phyloP scores from a whole-genome alignment of 1,140 invertebrate genomes.

The Neodiprion lecontei region DNA sequence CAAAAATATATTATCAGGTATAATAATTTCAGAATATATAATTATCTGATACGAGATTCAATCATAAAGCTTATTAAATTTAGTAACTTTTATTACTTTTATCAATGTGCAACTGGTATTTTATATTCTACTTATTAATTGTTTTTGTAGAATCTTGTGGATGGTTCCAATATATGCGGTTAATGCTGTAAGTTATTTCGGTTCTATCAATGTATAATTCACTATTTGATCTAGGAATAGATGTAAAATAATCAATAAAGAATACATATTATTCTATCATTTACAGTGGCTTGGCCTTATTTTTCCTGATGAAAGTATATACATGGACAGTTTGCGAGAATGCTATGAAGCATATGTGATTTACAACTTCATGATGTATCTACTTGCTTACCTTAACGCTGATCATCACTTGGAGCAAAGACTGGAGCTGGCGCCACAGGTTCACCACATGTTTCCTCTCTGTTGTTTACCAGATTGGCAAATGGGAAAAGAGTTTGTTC shows the following conservation, averaged over 20 bases:
- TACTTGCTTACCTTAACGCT: constrained; percentile 89
- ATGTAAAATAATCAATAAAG: not conserved
- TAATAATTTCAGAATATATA: constrained; percentile 13
- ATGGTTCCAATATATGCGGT: constrained; percentile 97
- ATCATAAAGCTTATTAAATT: not conserved
- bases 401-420: constrained; percentile 82
- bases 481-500: constrained; percentile 90
- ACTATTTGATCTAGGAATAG: constrained; percentile 2
- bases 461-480: constrained; percentile 86
- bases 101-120: constrained; percentile 17
- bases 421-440: constrained; percentile 84
- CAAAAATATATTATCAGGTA: constrained; percentile 95
- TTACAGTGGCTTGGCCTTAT: constrained; percentile 83
- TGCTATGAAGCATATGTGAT: constrained; percentile 98
- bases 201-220: constrained; percentile 19
- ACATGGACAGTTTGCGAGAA: constrained; percentile 90
- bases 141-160: constrained; percentile 86
- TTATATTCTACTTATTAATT: constrained; percentile 20
- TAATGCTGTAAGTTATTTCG: constrained; percentile 81
- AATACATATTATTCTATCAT: constrained; percentile 20
- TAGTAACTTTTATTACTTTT: not conserved
- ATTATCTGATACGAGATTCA: constrained; percentile 2
- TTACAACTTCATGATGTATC: constrained; percentile 96
- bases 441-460: constrained; percentile 84
- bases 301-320: constrained; percentile 86